These are phyloP conservation scores for Callopanchax toddi DNA, from an alignment of 2,113 vertebrate species.

Conservation along the genomic window DNA sequence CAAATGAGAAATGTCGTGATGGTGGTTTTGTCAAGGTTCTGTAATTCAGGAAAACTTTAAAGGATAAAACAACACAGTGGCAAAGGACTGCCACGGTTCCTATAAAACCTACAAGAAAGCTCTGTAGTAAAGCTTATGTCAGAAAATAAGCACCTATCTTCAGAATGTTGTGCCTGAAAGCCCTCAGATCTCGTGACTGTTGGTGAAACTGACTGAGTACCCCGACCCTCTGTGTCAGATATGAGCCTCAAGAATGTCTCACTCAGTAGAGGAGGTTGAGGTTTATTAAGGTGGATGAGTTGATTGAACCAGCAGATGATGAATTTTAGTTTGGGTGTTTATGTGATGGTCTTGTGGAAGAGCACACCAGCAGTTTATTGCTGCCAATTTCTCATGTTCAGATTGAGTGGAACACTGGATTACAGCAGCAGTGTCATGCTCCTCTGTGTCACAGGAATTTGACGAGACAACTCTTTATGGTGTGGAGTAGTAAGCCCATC, in stretches of 20 bases:
- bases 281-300: conserved; percentile 64
- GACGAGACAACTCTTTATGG: conserved; percentile 54
- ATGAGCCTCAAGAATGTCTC: conserved; percentile 65
- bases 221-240: conserved; percentile 15
- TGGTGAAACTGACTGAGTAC: conserved; percentile 34
- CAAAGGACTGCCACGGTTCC: conserved; percentile 11
- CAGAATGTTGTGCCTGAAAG: conserved; percentile 24
- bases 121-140: conserved; percentile 26
- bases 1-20: conserved; percentile 41
- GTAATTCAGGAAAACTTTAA: conserved; percentile 45
- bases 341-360: no score
- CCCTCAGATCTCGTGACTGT: conserved; percentile 31
- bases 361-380: conserved; percentile 68
- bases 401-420: conserved; percentile 59
- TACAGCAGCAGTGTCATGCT: conserved; percentile 32
- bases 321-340: conserved; percentile 55
- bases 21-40: conserved; percentile 21
- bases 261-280: conserved; percentile 43
- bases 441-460: conserved; percentile 47
- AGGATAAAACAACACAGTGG: conserved; percentile 15
- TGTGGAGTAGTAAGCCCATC: conserved; percentile 36
- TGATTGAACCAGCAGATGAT: conserved; percentile 64
- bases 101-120: conserved; percentile 32
- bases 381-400: conserved; percentile 56
- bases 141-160: conserved; percentile 52